Conservation (phyloP, 2,797 vertebrate species). For the Distichodus sexfasciatus region DNA sequence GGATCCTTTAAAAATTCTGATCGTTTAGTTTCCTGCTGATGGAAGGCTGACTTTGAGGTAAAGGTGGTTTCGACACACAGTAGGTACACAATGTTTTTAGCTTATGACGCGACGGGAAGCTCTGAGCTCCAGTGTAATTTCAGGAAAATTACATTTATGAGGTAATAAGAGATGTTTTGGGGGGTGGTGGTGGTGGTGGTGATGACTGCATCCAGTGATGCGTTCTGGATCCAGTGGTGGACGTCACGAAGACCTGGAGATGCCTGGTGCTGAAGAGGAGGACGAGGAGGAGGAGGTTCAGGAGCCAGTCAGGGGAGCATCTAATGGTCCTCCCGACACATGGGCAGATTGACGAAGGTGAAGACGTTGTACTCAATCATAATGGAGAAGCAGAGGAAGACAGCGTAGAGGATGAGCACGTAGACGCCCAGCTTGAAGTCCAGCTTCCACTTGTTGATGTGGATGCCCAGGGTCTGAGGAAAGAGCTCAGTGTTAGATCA, state of each 20-base stretch:
- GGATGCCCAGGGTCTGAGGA: constrained; percentile 81
- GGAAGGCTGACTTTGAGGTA: constrained; percentile 39
- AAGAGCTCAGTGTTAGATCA: not conserved
- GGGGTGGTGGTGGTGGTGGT: no score
- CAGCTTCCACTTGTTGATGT: constrained; percentile 84
- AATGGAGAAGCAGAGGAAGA: constrained; percentile 86
- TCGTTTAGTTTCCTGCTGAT: not conserved
- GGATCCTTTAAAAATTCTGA: not conserved
- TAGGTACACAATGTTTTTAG: constrained; percentile 44
- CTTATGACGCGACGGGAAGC: not conserved
- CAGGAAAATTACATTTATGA: no score
- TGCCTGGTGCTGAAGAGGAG: constrained; percentile 29
- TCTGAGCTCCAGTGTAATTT: no score
- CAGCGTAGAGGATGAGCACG: constrained; percentile 76
- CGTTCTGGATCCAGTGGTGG: not conserved
- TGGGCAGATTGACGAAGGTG: constrained; percentile 87
- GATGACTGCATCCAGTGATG: not conserved
- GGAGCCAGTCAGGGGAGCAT: not conserved
- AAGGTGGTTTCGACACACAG: constrained; percentile 55
- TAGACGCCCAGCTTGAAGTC: constrained; percentile 82
- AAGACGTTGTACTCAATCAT: constrained; percentile 89
- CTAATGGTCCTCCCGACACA: constrained; percentile 81
- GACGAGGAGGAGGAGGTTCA: not conserved
- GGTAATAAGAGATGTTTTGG: no score
- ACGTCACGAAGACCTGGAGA: constrained; percentile 21